phyloP scores from a whole-genome alignment of 2,113 vertebrate species.

The Gallinago jamesoni region DNA sequence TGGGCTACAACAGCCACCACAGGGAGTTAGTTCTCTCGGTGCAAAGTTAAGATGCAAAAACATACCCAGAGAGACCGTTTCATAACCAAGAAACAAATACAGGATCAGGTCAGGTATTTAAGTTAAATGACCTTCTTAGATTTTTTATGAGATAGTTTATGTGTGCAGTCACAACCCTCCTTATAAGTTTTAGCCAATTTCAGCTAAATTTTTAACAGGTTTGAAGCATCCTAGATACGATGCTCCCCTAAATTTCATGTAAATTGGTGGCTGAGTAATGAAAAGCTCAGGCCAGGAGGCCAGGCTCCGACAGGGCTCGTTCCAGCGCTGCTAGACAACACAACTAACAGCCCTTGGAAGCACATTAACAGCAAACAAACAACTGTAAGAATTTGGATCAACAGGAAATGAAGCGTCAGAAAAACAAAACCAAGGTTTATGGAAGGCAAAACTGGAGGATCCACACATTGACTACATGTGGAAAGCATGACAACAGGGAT shows the following conservation, averaged over 20 bases:
- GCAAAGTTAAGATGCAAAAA: not conserved
- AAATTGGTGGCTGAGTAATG: not conserved
- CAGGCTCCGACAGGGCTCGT: not conserved
- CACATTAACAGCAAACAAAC: not conserved
- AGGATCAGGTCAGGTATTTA: not conserved
- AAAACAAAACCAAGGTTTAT: not conserved
- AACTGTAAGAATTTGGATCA: not conserved
- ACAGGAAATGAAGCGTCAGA: not conserved
- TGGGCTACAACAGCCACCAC: not conserved
- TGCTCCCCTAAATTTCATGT: not conserved
- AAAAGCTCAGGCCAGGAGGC: not conserved
- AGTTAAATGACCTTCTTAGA: not conserved
- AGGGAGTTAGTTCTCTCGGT: not conserved
- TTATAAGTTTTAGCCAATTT: not conserved
- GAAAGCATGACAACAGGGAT: not conserved
- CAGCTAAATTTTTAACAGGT: not conserved
- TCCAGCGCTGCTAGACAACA: not conserved
- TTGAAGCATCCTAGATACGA: not conserved
- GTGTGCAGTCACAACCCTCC: fast-evolving
- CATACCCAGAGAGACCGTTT: not conserved
- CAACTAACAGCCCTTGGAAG: not conserved
- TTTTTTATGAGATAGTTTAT: not conserved
- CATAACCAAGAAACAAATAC: not conserved
- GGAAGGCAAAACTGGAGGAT: not conserved
- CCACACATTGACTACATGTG: not conserved